Evolutionary conservation across 2,888 invertebrate species (phyloP).

Genomic region (Troilus luridus): DNA sequence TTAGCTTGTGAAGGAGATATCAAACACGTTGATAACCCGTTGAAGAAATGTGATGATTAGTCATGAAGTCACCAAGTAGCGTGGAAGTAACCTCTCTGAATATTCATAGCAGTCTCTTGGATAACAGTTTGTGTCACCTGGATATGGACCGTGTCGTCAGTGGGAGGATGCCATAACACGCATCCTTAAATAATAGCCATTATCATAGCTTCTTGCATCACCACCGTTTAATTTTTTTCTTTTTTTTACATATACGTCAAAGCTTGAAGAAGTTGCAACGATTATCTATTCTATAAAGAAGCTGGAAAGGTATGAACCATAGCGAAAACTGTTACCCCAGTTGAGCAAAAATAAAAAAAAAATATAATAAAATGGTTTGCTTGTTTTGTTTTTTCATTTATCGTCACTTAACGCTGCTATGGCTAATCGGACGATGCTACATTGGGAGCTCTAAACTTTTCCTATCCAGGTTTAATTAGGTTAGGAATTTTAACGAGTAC

Average conservation of each 20-base stretch:
- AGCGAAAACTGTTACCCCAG: neutral
- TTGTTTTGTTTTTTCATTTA: no score
- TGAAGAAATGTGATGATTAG: neutral
- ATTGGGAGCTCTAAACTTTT: no score
- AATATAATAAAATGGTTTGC: no score
- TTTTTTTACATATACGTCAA: neutral
- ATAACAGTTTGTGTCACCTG: neutral
- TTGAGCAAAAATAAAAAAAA: no score
- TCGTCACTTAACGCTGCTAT: no score
- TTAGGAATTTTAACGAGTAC: no score
- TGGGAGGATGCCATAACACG: constrained; percentile 17
- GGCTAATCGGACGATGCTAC: no score
- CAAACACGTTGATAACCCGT: no score
- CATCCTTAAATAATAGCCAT: neutral
- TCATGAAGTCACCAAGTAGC: neutral
- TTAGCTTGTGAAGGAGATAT: no score
- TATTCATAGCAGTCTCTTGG: neutral
- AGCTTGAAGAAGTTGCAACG: neutral
- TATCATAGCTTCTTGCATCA: neutral
- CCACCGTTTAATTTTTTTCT: neutral
- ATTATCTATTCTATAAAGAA: neutral
- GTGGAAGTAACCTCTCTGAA: neutral
- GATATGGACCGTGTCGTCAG: neutral
- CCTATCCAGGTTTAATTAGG: no score
- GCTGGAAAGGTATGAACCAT: neutral